Evolutionary conservation across 2,113 vertebrate species (phyloP).

Genomic region (Siniperca chuatsi): DNA sequence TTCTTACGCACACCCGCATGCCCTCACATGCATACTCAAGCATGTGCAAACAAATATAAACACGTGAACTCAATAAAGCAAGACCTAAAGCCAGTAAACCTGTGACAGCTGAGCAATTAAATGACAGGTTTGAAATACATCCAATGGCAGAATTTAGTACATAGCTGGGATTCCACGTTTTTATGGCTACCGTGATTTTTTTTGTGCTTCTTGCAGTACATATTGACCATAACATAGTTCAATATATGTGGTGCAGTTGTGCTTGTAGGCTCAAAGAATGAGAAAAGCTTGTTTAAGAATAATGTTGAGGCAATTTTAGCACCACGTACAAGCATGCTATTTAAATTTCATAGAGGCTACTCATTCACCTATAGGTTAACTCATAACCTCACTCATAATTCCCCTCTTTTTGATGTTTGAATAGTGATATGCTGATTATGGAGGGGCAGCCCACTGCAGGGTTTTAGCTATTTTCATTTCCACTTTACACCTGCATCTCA

Average conservation of each 20-base stretch:
- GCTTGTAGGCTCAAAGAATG: neutral
- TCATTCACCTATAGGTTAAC: slow-evolving; percentile 8
- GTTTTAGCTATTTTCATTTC: slow-evolving; percentile 61
- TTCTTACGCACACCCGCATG: neutral
- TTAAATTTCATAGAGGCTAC: slow-evolving; percentile 9
- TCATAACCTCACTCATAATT: neutral
- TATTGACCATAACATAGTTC: neutral
- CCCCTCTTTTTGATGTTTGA: slow-evolving; percentile 14
- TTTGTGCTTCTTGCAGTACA: slow-evolving; percentile 15
- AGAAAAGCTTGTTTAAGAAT: neutral
- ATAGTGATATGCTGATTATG: slow-evolving; percentile 43
- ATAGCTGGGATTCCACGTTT: slow-evolving; percentile 13
- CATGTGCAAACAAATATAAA: slow-evolving; percentile 33
- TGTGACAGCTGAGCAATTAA: slow-evolving; percentile 59
- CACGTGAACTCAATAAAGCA: slow-evolving; percentile 37
- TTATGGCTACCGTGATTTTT: slow-evolving; percentile 21
- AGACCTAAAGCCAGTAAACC: slow-evolving; percentile 16
- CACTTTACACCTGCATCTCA: slow-evolving; percentile 41
- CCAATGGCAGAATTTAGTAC: slow-evolving; percentile 22
- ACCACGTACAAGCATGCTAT: neutral
- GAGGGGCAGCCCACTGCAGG: slow-evolving; percentile 12
- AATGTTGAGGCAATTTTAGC: slow-evolving; percentile 7
- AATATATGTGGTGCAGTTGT: neutral
- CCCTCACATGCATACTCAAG: neutral
- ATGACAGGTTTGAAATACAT: slow-evolving; percentile 39